Conservation (phyloP, 2,797 vertebrate species). For the Dicrostonyx torquatus region DNA sequence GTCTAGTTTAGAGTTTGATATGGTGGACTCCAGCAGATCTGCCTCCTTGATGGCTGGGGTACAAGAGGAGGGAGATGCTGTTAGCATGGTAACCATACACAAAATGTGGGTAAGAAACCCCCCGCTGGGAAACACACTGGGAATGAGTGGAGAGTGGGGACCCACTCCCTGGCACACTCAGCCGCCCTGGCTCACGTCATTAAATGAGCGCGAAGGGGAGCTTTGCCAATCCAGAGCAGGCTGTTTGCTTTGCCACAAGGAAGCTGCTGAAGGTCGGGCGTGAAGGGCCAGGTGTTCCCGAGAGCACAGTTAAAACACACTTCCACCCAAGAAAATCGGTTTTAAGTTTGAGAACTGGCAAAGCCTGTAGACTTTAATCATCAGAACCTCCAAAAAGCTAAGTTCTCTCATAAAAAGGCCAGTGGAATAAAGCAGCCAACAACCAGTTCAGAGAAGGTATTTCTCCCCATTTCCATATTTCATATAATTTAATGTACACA, state of each 20-base stretch:
- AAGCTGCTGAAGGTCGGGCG: conserved; percentile 59
- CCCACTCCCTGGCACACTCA: not conserved
- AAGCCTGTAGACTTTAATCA: conserved; percentile 68
- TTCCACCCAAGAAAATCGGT: conserved; percentile 67
- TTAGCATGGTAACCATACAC: not conserved
- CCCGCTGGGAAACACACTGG: not conserved
- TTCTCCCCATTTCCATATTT: conserved; percentile 68
- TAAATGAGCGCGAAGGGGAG: conserved; percentile 63
- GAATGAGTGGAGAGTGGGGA: not conserved
- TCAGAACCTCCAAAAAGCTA: conserved; percentile 64
- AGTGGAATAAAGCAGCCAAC: not conserved
- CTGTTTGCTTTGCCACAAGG: conserved; percentile 66
- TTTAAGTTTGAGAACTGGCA: conserved; percentile 56
- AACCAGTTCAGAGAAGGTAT: not conserved
- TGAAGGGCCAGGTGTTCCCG: conserved; percentile 60
- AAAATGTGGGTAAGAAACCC: conserved; percentile 64
- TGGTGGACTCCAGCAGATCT: not conserved
- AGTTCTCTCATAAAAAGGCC: conserved; percentile 35
- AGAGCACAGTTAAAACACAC: conserved; percentile 73
- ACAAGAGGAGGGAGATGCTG: fast-evolving
- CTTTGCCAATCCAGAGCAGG: conserved; percentile 64
- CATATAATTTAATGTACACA: not conserved
- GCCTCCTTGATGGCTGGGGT: not conserved
- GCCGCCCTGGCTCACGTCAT: conserved; percentile 45
- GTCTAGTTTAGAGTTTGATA: not conserved